These are phyloP conservation scores for Drosophila ananassae DNA, from an alignment of 1,140 invertebrate genomes.

Conservation along the genomic window DNA sequence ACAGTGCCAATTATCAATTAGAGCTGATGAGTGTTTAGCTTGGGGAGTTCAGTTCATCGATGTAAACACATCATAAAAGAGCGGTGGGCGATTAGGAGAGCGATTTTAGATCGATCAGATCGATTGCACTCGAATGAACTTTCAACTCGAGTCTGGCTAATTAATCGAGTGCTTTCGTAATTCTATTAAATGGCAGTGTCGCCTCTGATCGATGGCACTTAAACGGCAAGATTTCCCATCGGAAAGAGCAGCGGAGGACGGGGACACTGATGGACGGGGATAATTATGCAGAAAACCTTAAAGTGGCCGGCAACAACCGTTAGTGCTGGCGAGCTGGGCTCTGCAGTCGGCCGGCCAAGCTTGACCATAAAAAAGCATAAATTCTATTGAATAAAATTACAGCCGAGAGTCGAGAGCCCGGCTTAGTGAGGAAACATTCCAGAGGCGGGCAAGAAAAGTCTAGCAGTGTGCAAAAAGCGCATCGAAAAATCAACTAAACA, in stretches of 20 bases:
- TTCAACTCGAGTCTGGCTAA: constrained; percentile 15
- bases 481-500: constrained; percentile 51
- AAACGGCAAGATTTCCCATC: constrained; percentile 18
- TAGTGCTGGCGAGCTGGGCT: constrained; percentile 45
- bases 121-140: background rate
- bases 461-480: constrained; percentile 72
- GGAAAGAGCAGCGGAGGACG: constrained; percentile 11
- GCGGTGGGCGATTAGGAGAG: background rate
- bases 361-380: constrained; percentile 67
- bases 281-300: constrained; percentile 53
- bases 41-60: constrained; percentile 18
- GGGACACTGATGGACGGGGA: background rate
- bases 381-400: constrained; percentile 69
- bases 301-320: constrained; percentile 53
- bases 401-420: background rate
- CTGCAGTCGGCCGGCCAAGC: constrained; percentile 45
- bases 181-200: constrained; percentile 42
- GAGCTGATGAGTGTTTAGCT: constrained; percentile 4
- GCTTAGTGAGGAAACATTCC: constrained; percentile 20
- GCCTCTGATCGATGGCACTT: constrained; percentile 53
- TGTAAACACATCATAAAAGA: constrained; percentile 19
- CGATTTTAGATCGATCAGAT: constrained; percentile 2
- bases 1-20: constrained; percentile 20
- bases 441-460: constrained; percentile 43
- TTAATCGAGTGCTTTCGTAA: constrained; percentile 46